A percentile compares a stretch with the other conserved stretches of the same genome.
Conservation (phyloP, 2,797 vertebrate species). For the Tenualosa ilisha region DNA sequence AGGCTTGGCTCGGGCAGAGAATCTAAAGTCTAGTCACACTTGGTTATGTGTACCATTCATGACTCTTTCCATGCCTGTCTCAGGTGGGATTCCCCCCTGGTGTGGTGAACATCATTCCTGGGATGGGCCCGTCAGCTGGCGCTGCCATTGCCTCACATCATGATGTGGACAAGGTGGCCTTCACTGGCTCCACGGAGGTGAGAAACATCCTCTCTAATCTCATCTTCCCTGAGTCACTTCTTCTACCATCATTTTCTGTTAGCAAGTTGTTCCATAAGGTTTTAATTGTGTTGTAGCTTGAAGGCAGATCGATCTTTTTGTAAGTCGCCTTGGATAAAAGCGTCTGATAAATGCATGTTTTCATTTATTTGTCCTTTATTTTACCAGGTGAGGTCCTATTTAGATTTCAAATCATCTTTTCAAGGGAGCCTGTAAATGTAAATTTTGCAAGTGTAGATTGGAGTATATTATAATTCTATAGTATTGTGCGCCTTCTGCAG, state of each 20-base stretch:
- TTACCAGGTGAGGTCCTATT: no score
- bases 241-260: background rate
- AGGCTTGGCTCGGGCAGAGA: no score
- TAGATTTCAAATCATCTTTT: no score
- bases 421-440: no score
- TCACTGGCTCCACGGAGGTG: constrained; percentile 95
- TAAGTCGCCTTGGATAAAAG: no score
- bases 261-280: no score
- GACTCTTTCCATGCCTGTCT: background rate
- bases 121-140: constrained; percentile 87
- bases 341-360: no score
- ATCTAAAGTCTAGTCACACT: no score
- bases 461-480: background rate
- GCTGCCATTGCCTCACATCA: constrained; percentile 88
- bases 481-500: constrained; percentile 62
- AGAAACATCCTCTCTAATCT: constrained; percentile 32
- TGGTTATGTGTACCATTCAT: background rate
- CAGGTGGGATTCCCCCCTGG: constrained; percentile 95
- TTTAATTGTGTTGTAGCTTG: no score
- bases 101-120: constrained; percentile 92
- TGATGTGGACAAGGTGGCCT: constrained; percentile 93
- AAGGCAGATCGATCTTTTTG: no score
- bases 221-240: background rate
- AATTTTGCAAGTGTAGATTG: background rate
- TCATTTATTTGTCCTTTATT: no score